Percentiles rank a stretch among this genome's conserved stretches.
phyloP scores from a whole-genome alignment of 2,888 invertebrate genomes.

The Eucriotettix oculatus region DNA sequence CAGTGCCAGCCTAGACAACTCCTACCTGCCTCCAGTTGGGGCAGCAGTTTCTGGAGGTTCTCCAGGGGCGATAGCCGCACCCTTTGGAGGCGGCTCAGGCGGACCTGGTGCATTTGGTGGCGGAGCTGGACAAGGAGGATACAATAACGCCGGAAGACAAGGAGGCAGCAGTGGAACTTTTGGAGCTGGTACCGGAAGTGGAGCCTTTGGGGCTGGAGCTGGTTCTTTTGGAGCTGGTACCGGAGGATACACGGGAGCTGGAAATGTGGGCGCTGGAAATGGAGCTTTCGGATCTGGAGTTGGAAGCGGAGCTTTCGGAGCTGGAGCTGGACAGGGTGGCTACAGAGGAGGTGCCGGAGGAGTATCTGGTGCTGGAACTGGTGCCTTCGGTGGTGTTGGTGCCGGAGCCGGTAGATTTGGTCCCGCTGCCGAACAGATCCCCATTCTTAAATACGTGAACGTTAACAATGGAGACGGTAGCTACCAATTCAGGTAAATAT shows the following conservation, averaged over 20 bases:
- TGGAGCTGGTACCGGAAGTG: slow-evolving; percentile 20
- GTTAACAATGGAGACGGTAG: neutral
- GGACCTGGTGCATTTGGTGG: slow-evolving; percentile 22
- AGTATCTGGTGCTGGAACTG: neutral
- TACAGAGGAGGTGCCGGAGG: neutral
- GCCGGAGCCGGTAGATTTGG: neutral
- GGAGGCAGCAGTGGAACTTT: slow-evolving; percentile 28
- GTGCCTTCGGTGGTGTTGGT: neutral
- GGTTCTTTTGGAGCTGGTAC: neutral
- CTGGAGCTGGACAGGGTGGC: neutral
- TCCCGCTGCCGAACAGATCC: neutral
- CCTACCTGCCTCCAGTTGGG: slow-evolving; percentile 37
- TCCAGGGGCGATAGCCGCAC: slow-evolving; percentile 41
- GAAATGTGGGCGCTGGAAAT: neutral
- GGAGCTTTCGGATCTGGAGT: slow-evolving; percentile 14
- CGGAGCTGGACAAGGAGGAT: slow-evolving; percentile 21
- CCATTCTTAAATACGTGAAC: neutral
- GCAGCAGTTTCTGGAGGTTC: slow-evolving; percentile 37
- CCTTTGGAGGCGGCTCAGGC: slow-evolving; percentile 31
- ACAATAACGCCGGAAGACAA: neutral
- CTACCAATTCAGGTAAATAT: neutral
- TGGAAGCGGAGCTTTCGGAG: slow-evolving; percentile 17
- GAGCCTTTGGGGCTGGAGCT: slow-evolving; percentile 24
- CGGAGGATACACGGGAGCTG: neutral
- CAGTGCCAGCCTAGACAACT: slow-evolving; percentile 36